phyloP scores from a whole-genome alignment of 2,888 invertebrate genomes.

The Seira sanloemensis region DNA sequence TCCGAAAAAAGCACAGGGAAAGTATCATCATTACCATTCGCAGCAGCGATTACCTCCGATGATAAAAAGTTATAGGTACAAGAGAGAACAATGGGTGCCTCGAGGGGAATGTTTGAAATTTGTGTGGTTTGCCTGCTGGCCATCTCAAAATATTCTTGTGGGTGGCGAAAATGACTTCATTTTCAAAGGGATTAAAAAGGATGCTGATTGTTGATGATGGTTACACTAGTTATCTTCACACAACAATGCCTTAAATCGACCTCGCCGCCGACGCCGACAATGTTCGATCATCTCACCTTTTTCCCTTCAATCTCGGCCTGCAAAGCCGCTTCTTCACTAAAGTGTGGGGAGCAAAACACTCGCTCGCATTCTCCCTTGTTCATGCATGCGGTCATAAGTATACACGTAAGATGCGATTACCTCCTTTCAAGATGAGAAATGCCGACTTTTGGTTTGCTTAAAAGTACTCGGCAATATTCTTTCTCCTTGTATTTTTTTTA shows the following conservation, averaged over 20 bases:
- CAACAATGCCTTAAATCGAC: slow-evolving; percentile 70
- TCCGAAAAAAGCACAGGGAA: no score
- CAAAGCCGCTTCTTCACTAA: slow-evolving; percentile 5
- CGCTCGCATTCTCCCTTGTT: not conserved
- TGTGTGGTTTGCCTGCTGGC: slow-evolving; percentile 74
- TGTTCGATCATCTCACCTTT: slow-evolving; percentile 66
- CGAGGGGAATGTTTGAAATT: slow-evolving; percentile 73
- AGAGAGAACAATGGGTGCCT: slow-evolving; percentile 73
- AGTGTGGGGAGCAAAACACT: not conserved
- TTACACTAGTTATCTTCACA: slow-evolving; percentile 72
- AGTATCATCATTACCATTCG: no score
- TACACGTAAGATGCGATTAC: slow-evolving; percentile 17
- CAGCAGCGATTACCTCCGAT: no score
- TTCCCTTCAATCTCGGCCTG: slow-evolving; percentile 26
- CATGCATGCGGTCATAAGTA: slow-evolving; percentile 13
- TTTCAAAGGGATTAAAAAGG: slow-evolving; percentile 73
- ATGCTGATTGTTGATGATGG: slow-evolving; percentile 73
- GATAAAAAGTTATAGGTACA: slow-evolving; percentile 70
- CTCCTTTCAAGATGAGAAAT: slow-evolving; percentile 26
- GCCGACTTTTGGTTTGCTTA: slow-evolving; percentile 42
- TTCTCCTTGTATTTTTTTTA: slow-evolving; percentile 21
- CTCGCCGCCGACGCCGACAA: slow-evolving; percentile 67
- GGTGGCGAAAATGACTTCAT: slow-evolving; percentile 74
- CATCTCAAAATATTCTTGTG: slow-evolving; percentile 72
- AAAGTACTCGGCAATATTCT: no score